Evolutionary conservation across 1,140 invertebrate species (phyloP).

Genomic region (Tetragonula clypearis): DNA sequence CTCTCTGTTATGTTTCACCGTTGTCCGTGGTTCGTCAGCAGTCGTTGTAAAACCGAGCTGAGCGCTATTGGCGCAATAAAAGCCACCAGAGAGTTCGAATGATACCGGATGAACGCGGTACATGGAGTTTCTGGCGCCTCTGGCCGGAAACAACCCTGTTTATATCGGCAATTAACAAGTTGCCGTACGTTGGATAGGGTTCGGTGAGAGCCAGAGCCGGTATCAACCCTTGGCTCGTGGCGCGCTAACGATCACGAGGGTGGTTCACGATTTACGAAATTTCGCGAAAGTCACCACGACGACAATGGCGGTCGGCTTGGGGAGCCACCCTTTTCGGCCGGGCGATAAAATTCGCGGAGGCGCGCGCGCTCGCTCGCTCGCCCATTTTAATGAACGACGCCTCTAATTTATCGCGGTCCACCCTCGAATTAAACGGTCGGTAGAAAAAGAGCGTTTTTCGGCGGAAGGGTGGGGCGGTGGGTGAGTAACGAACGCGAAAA

Average conservation of each 20-base stretch:
- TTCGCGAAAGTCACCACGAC: conserved; percentile 53
- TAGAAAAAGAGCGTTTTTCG: background rate
- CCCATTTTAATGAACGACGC: conserved; percentile 22
- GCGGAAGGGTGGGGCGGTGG: no score
- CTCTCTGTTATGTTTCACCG: background rate
- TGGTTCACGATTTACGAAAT: conserved; percentile 57
- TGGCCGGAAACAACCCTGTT: conserved; percentile 66
- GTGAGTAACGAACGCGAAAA: background rate
- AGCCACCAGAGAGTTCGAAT: conserved; percentile 42
- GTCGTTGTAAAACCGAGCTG: conserved; percentile 55
- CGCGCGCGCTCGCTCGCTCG: no score
- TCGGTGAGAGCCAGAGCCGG: conserved; percentile 7
- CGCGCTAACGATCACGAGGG: conserved; percentile 57
- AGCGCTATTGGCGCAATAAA: conserved; percentile 64
- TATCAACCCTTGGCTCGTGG: conserved; percentile 46
- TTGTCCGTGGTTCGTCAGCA: conserved; percentile 28
- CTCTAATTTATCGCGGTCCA: conserved; percentile 30
- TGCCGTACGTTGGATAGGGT: conserved; percentile 32
- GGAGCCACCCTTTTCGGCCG: background rate
- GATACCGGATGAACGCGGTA: background rate
- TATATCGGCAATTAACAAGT: conserved; percentile 74
- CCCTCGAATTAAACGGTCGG: conserved; percentile 20
- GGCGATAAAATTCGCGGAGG: conserved; percentile 42
- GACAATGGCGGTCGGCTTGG: conserved; percentile 24
- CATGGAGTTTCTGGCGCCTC: conserved; percentile 59